Conservation (phyloP, 2,888 invertebrate species). For the Sussaba pulchella region DNA sequence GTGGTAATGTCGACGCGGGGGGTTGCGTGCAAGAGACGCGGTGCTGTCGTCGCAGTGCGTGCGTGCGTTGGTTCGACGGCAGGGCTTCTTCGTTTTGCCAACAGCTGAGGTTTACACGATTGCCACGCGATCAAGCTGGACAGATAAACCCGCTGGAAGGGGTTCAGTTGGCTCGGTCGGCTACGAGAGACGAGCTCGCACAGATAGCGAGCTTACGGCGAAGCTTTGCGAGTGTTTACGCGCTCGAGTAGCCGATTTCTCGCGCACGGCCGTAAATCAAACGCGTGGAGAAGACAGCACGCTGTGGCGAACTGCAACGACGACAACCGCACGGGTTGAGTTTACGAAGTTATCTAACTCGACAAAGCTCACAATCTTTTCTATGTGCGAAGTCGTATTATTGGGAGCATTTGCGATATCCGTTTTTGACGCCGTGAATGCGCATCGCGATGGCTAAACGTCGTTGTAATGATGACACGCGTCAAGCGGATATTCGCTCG, state of each 20-base stretch:
- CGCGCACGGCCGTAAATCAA: slow-evolving; percentile 78
- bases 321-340: slow-evolving; percentile 44
- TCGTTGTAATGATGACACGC: slow-evolving; percentile 14
- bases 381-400: slow-evolving; percentile 12
- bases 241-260: slow-evolving; percentile 66
- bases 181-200: slow-evolving; percentile 31
- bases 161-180: too few species aligned
- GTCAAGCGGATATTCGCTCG: neutral
- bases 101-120: slow-evolving; percentile 71
- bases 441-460: neutral
- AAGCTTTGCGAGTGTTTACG: slow-evolving; percentile 69
- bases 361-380: slow-evolving; percentile 70
- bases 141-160: slow-evolving; percentile 71
- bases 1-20: slow-evolving; percentile 34
- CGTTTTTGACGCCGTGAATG: slow-evolving; percentile 14
- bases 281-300: slow-evolving; percentile 70
- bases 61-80: slow-evolving; percentile 36
- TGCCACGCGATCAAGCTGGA: slow-evolving; percentile 71
- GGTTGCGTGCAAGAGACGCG: slow-evolving; percentile 56
- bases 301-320: slow-evolving; percentile 67
- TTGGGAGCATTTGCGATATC: slow-evolving; percentile 48
- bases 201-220: too few species aligned
- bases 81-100: slow-evolving; percentile 61
- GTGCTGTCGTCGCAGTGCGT: slow-evolving; percentile 57
- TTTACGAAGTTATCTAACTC: slow-evolving; percentile 47